These are phyloP conservation scores for Lithophane semibrunnea DNA, from an alignment of 2,888 invertebrate genomes.

Conservation along the genomic window DNA sequence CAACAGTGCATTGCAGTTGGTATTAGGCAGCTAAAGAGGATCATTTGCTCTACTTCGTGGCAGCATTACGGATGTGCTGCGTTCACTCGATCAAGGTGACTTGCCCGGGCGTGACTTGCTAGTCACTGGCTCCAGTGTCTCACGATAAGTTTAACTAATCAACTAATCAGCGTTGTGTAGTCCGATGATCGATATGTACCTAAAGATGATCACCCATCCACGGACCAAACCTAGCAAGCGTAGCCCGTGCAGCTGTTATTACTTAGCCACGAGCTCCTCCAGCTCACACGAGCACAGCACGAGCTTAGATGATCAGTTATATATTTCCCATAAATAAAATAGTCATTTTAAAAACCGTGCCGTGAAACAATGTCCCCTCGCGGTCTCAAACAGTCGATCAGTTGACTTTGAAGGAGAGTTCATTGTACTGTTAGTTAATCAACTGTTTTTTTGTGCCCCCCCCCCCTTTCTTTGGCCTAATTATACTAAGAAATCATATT, in stretches of 20 bases:
- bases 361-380: constrained; percentile 53
- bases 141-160: constrained; percentile 38
- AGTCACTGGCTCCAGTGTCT: constrained; percentile 48
- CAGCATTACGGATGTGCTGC: constrained; percentile 67
- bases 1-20: neutral
- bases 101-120: constrained; percentile 71
- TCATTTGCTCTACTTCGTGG: constrained; percentile 55
- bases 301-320: no score
- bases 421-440: constrained; percentile 63
- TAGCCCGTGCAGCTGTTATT: no score
- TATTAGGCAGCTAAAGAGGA: constrained; percentile 10
- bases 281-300: no score
- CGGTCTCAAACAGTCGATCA: constrained; percentile 62
- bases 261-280: no score
- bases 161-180: no score
- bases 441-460: constrained; percentile 56
- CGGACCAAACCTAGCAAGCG: no score
- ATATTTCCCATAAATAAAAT: no score
- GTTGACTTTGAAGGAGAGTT: constrained; percentile 69
- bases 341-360: constrained; percentile 18
- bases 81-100: constrained; percentile 68
- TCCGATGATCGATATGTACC: no score
- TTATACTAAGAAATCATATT: constrained; percentile 43
- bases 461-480: constrained; percentile 25
- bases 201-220: no score